phyloP scores from a whole-genome alignment of 2,113 vertebrate genomes.

The Callorhinus ursinus region DNA sequence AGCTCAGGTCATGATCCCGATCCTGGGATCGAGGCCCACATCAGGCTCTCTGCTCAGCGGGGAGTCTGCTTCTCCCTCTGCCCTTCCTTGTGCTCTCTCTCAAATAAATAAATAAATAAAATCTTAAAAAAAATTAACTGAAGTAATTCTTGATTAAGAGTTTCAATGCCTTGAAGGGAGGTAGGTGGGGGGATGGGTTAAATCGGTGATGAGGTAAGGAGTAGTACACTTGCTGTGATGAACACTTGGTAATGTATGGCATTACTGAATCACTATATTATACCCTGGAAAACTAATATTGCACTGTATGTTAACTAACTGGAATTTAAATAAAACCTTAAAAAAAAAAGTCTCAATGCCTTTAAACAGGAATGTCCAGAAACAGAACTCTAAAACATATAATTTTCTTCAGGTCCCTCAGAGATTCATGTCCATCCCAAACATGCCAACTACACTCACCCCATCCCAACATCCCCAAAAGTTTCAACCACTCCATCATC shows the following conservation, averaged over 20 bases:
- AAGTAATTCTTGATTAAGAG: neutral
- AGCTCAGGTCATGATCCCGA: no score
- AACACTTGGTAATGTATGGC: neutral
- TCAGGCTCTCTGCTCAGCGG: no score
- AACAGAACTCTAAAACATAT: neutral
- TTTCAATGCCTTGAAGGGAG: neutral
- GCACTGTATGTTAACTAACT: neutral
- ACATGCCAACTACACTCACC: neutral
- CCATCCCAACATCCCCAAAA: neutral
- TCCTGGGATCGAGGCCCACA: no score
- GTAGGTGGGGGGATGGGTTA: neutral
- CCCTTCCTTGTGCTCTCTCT: no score
- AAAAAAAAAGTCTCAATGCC: neutral
- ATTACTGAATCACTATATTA: neutral
- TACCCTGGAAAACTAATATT: neutral
- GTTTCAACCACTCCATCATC: neutral
- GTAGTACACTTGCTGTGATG: neutral
- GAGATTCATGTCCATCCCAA: neutral
- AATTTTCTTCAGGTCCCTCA: neutral
- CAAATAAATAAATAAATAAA: no score
- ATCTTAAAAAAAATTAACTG: neutral
- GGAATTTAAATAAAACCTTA: neutral
- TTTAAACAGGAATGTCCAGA: neutral
- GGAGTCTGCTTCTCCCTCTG: no score
- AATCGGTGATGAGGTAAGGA: neutral